Base-by-base conservation (phyloP, 2,888 invertebrate species). In the Polydrusus pterygomalis region DNA sequence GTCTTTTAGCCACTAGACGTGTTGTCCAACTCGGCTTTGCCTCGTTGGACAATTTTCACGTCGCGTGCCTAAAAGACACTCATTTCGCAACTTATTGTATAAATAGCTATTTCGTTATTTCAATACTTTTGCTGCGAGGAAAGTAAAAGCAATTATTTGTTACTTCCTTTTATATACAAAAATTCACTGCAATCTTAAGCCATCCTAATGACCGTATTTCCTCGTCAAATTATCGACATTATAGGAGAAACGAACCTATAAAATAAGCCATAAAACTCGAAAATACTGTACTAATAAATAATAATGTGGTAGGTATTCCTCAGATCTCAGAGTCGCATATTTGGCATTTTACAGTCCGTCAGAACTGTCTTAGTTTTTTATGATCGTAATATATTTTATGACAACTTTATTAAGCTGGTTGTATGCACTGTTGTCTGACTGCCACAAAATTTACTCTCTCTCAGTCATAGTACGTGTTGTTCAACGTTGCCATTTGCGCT, bases 291-390 rank as follows among this genome's bases (percentile, higher is more conserved):
- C 63, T 71, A 71, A 71, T 71, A 71, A 71, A 64, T 43, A 62
- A 51, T 20, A 64, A 40, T 64, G 11, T 38, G 38, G 11, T 17
- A 60, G 58, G 58, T 38, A 34, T 9, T 25, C n/a, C 9, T 15
- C 18, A 60, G 47, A n/a, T 51, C 70, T 49, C n/a, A 63, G 64
- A 64, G 13, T 30, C 56, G 65, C 71, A 72, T 73, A 60, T 73
- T 73, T 67, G 58, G 60, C 20, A 67, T 73, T 73, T 73, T 73
- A 73, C 65, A 73, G 72, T 60, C 72, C 65, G 54, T 17, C 25
- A 60, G 45, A 45, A 64, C 43, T 64, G 17, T 45, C 64, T 71
- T 64, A 71, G 17, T 71, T 64, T 71, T 71, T 64, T 71, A 51
- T 18, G 63, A 64, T 54, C 56, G 30, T 71, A 71, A 71, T 54